Base-by-base conservation (phyloP, 2,888 invertebrate genomes). In the Drosophila neonasuta region DNA sequence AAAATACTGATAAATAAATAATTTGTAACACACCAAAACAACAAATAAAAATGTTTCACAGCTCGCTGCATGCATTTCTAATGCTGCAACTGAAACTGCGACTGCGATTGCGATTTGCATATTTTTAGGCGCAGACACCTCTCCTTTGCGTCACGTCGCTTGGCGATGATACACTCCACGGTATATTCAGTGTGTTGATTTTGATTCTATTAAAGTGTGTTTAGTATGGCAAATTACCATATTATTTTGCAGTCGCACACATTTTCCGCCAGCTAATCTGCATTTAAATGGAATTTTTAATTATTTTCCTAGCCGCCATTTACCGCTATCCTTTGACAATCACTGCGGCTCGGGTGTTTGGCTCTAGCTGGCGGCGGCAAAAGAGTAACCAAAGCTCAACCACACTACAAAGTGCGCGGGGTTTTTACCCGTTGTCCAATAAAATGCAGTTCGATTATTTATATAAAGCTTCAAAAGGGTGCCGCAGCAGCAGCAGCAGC, bases 261-360 rank as follows among this genome's bases (percentile, higher is more conserved):
- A 81, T 74, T 79, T 70, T 71, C 77, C 56, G 71, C 70, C 71
- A 82, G 77, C 83, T 84, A 84, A 84, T 84, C 83, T 84, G 83
- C 83, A 84, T 84, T 84, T 84, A 85, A 84, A 84, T 84, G 83
- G 87, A 85, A 82, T 87, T 84, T 87, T 84, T 87, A 84, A 84
- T 87, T 84, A 84, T 82, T 87, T 86, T 74, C 77, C 58, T 74
- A 62, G 78, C 67, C 74, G 61, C 52, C 70, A 59, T 51, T 66
- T 50, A 49, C 60, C 48, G 44, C 13, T 68, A 85, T 87, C 83
- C 83, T 84, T 84, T 84, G 83, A 87, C 87, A 84, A 87, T 86
- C 87, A 86, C 76, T 60, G 73, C 64, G 68, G 15, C 50, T 41
- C 34, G 32, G 58, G 76, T 71, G 57, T 72, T 56, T 55, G 64